phyloP scores from a whole-genome alignment of 2,113 vertebrate genomes.

The Echinops telfairi region DNA sequence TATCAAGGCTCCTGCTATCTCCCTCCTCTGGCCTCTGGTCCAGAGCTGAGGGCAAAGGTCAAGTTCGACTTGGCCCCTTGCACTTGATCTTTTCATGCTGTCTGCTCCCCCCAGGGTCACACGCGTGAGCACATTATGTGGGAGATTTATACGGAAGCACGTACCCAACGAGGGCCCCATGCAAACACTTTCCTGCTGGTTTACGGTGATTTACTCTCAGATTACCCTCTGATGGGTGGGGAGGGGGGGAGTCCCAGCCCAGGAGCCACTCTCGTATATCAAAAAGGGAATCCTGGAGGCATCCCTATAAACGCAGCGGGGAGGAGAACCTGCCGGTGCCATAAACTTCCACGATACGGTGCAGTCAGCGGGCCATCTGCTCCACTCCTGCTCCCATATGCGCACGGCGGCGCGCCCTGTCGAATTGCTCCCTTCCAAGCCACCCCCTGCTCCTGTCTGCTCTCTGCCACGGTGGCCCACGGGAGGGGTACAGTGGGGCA shows the following conservation, averaged over 20 bases:
- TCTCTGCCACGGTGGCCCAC: neutral
- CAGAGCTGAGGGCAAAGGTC: constrained; percentile 76
- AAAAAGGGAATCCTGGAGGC: constrained; percentile 88
- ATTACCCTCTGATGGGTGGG: constrained; percentile 83
- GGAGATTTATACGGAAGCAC: constrained; percentile 86
- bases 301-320: constrained; percentile 87
- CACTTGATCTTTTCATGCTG: constrained; percentile 86
- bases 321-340: constrained; percentile 86
- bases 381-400: constrained; percentile 85
- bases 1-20: neutral
- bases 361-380: constrained; percentile 86
- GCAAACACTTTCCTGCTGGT: constrained; percentile 83
- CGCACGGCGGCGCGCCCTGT: neutral
- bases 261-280: constrained; percentile 86
- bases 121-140: neutral
- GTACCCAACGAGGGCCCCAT: constrained; percentile 72
- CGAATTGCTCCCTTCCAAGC: constrained; percentile 62
- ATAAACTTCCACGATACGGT: constrained; percentile 83
- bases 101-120: constrained; percentile 80
- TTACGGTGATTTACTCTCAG: constrained; percentile 86
- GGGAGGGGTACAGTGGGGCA: neutral
- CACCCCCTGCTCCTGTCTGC: neutral
- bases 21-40: neutral
- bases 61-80: constrained; percentile 82
- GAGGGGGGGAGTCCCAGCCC: constrained; percentile 58